Base-by-base conservation (phyloP, 2,888 invertebrate species). In the Marronus borbonicus region DNA sequence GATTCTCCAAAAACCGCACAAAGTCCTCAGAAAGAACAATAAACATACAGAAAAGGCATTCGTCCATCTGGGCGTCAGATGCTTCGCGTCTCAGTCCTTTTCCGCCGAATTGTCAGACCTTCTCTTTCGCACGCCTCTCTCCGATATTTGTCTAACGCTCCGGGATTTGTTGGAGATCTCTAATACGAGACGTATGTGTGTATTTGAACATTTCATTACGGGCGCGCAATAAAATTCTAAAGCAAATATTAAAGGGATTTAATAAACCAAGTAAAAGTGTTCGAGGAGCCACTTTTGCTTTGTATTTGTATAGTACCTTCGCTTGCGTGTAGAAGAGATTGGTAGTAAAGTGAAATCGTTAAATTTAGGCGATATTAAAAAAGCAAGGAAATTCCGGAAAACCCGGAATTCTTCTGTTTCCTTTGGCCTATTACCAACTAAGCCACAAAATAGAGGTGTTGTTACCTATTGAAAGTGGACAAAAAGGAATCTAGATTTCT, bases 141-240 rank as follows among this genome's bases (percentile, higher is more conserved):
- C 12, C 49, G 44, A 72, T 72, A 60, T 72, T 72, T 72, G 72
- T 72, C 44, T 72, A 60, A 24, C 60, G 52, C 72, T 72, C 39
- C 8, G 39, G 72, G 72, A 72, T 60, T 72, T 72, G 39, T 7
- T 39, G 58, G 12, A 60, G 72, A 72, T 72, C 72, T 58, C 72
- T 58, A 72, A 60, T 72, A 72, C 72, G 72, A 60, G 72, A 72
- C 72, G 72, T 72, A 72, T 60, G 72, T 72, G 39, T 70, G n/a
- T 72, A 60, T 72, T 72, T 72, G 72, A 72, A 72, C 72, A 44
- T 72, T 72, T 72, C 72, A 72, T 72, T 72, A 72, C 72, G 8
- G 36, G 39, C 20, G 39, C 24, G 58, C 60, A 72, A 72, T 72
- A 60, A 72, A 72, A 72, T 60, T 58, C 39, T 14, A 68, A 68